Conservation (phyloP, 2,888 invertebrate genomes). For the Nipponacmea schrenckii region DNA sequence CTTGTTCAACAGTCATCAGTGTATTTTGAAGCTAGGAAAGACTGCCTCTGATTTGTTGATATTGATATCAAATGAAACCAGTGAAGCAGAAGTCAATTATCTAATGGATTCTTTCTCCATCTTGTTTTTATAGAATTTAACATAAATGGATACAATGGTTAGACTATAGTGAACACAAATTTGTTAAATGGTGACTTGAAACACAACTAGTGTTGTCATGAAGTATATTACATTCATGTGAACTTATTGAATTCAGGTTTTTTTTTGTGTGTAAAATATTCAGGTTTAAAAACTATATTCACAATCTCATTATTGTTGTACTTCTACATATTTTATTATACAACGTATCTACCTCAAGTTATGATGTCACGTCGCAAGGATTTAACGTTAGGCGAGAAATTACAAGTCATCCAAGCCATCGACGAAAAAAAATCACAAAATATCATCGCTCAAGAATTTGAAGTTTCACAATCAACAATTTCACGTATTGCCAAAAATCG, state of each 20-base stretch:
- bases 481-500: conserved; percentile 1
- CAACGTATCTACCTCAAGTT: conserved; percentile 3
- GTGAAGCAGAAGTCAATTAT: conserved; percentile 5
- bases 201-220: not conserved
- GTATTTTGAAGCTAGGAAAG: not conserved
- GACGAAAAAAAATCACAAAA: not conserved
- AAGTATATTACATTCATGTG: conserved; percentile 3
- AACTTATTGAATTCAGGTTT: not conserved
- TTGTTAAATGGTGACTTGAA: conserved; percentile 2
- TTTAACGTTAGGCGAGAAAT: not conserved
- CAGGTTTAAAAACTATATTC: not conserved
- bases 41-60: conserved; percentile 3
- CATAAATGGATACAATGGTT: too few relatives aligned
- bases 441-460: conserved; percentile 1
- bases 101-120: conserved; percentile 1
- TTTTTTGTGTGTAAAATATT: not conserved
- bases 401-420: conserved; percentile 2
- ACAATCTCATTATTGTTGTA: not conserved
- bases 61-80: conserved; percentile 5
- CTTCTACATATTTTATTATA: not conserved
- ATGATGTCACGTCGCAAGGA: conserved; percentile 1
- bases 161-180: too few relatives aligned
- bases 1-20: not conserved
- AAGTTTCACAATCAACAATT: not conserved
- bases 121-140: too few relatives aligned